These are phyloP conservation scores for Neodiprion virginianus DNA, from an alignment of 1,140 invertebrate species.

Conservation along the genomic window DNA sequence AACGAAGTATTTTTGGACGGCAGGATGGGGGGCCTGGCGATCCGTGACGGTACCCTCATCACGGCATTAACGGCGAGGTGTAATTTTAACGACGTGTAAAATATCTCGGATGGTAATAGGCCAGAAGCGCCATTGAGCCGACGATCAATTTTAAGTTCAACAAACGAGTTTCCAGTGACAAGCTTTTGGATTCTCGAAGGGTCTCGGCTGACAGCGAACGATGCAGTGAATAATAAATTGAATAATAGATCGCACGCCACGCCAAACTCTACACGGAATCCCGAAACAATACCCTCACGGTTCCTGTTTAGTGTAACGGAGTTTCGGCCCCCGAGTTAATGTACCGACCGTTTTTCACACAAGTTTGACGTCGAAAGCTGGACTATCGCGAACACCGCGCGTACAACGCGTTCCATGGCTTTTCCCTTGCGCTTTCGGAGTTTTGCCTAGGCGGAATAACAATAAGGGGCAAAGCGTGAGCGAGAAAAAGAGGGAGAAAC, in stretches of 20 bases:
- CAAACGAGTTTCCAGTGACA: conserved; percentile 36
- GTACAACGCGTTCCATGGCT: no score
- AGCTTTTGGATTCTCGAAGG: not conserved
- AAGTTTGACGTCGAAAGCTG: no score
- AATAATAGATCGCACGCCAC: not conserved
- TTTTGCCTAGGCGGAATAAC: not conserved
- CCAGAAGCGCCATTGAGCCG: conserved; percentile 24
- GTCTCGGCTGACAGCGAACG: not conserved
- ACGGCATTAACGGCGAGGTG: conserved; percentile 21
- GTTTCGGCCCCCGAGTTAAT: no score
- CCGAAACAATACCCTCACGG: no score
- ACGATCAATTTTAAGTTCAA: conserved; percentile 48
- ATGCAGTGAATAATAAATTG: conserved; percentile 6
- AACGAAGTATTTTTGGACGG: not conserved
- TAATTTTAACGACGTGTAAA: conserved; percentile 39
- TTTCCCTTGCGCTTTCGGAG: not conserved
- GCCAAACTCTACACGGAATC: not conserved
- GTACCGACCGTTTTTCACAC: no score
- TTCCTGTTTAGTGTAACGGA: no score
- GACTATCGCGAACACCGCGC: no score
- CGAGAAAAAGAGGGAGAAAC: not conserved
- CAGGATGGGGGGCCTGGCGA: no score
- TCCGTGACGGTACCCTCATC: not conserved
- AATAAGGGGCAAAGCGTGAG: not conserved
- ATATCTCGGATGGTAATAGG: conserved; percentile 15